Evolutionary conservation across 2,113 vertebrate genomes (phyloP).

Genomic region (Benitochromis conjunctus): DNA sequence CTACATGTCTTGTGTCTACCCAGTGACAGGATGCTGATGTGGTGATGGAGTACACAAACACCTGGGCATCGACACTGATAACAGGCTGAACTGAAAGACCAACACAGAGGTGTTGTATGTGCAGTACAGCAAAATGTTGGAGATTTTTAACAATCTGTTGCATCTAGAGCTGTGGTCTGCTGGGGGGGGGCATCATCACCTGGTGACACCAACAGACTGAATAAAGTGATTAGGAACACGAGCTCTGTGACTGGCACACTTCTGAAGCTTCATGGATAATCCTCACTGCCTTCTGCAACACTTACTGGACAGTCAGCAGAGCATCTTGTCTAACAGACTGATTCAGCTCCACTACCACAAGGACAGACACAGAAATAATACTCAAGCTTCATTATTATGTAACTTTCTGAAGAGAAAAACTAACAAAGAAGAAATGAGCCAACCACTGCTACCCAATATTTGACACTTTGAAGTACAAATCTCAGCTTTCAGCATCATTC

Average conservation of each 20-base stretch:
- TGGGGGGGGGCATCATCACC: not conserved
- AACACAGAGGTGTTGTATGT: not conserved
- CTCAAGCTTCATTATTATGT: not conserved
- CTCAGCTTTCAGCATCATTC: not conserved
- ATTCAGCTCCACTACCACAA: not conserved
- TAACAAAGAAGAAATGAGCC: not conserved
- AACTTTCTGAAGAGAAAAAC: not conserved
- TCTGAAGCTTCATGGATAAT: not conserved
- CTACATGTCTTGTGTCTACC: not conserved
- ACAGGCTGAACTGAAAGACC: not conserved
- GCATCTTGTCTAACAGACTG: not conserved
- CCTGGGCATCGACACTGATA: not conserved
- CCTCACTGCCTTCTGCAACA: not conserved
- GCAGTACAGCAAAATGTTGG: not conserved
- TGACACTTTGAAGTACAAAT: not conserved
- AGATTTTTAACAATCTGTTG: not conserved
- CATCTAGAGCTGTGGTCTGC: not conserved
- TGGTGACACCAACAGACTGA: not conserved
- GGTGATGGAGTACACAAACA: not conserved
- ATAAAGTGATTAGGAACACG: not conserved
- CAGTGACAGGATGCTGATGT: not conserved
- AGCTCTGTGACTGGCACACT: not conserved
- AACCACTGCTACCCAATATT: not conserved
- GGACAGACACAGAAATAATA: not conserved
- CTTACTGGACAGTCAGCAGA: not conserved